Evolutionary conservation across 2,888 invertebrate genomes (phyloP), one percentile per base, ranked within the genome.

Genomic region (Neelides folsomi): DNA sequence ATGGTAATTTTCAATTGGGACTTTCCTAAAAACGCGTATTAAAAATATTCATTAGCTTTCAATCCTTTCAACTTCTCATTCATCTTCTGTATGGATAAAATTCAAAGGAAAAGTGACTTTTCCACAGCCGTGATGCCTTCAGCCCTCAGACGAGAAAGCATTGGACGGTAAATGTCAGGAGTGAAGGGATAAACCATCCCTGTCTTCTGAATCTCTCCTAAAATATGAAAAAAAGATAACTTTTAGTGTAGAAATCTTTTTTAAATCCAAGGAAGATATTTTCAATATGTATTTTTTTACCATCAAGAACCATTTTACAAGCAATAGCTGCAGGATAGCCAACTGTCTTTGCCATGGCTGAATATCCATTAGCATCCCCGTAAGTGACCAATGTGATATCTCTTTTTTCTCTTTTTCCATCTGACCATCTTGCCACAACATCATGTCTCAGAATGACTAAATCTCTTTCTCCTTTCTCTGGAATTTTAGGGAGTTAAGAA

Each of bases 241-340:
- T n/a, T n/a, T n/a, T n/a, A n/a, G n/a, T n/a, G n/a, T n/a, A n/a
- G n/a, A n/a, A n/a, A n/a, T n/a, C n/a, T n/a, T n/a, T n/a, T n/a
- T n/a, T n/a, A n/a, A n/a, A n/a, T n/a, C n/a, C n/a, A n/a, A n/a
- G n/a, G n/a, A n/a, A n/a, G n/a, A n/a, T n/a, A n/a, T n/a, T n/a
- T n/a, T n/a, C n/a, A n/a, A n/a, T n/a, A n/a, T n/a, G n/a, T n/a
- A n/a, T n/a, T n/a, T n/a, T 5, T 39, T 38, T 71, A 87, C 94
- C 95, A 71, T 94, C 92, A 12, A 98, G 75, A 56, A 98, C 79
- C 98, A 98, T 99, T 72, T 93, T 93, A 1, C 92, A 82, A 1
- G 95, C 93, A 65, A 98, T 97, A 16, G 90, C 98, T 6, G 93
- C 83, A 0, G 84, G 97, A 73, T 81, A 89, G 18, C 92, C 92